Conservation (phyloP, 2,888 invertebrate genomes). For the Cosmorhoe ocellata region DNA sequence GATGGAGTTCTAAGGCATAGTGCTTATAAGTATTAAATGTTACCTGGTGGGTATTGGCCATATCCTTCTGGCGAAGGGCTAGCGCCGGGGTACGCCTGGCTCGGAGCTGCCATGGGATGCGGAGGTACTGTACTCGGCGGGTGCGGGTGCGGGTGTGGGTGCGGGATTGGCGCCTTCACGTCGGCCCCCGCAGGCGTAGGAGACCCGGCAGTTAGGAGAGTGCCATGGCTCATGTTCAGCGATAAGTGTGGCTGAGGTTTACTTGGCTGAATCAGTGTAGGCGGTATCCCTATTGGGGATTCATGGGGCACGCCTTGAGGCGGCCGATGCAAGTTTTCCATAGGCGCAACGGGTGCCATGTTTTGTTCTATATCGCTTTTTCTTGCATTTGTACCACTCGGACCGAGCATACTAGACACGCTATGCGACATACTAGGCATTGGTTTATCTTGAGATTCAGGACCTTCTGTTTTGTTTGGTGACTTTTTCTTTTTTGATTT, state of each 20-base stretch:
- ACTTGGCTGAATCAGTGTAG: conserved; percentile 23
- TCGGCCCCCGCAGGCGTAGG: conserved; percentile 42
- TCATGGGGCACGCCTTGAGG: conserved; percentile 42
- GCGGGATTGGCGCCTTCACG: conserved; percentile 38
- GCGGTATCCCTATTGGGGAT: conserved; percentile 19
- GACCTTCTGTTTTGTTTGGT: conserved; percentile 57
- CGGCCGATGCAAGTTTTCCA: conserved; percentile 40
- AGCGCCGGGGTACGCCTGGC: conserved; percentile 50
- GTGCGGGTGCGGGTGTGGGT: conserved; percentile 25
- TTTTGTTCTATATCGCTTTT: conserved; percentile 42
- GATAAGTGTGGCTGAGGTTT: conserved; percentile 41
- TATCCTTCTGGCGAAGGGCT: conserved; percentile 64
- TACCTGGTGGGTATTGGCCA: conserved; percentile 71
- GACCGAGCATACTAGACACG: conserved; percentile 68
- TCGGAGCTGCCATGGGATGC: conserved; percentile 42
- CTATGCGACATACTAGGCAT: conserved; percentile 66
- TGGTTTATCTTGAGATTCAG: conserved; percentile 50
- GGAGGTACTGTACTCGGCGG: conserved; percentile 40
- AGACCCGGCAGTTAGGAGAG: conserved; percentile 50
- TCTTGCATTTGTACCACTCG: conserved; percentile 37
- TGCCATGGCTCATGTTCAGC: conserved; percentile 50
- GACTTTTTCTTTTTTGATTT: conserved; percentile 74
- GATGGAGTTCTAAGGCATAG: too few species aligned
- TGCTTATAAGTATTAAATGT: neutral
- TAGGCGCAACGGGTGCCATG: conserved; percentile 41